Conservation (phyloP, 1,140 invertebrate species). For the Argopecten irradians region DNA sequence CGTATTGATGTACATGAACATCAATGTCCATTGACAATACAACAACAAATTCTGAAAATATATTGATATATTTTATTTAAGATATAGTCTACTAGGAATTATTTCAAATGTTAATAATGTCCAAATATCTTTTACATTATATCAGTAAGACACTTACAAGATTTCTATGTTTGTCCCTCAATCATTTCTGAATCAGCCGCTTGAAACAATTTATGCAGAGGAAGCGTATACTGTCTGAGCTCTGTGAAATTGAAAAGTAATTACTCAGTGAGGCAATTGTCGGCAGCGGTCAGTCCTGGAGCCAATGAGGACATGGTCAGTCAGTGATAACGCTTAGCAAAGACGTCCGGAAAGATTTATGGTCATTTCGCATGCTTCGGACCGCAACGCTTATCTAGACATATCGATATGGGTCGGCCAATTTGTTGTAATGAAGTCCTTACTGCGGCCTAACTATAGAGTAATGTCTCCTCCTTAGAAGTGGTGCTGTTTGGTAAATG, state of each 20-base stretch:
- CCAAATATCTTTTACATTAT: too few species aligned
- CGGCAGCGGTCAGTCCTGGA: not conserved
- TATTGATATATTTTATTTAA: too few species aligned
- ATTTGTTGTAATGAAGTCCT: conserved; percentile 17
- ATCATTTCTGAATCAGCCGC: not conserved
- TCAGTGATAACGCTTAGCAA: not conserved
- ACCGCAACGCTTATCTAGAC: conserved; percentile 4
- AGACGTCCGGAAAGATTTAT: conserved; percentile 15
- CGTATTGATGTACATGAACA: too few species aligned
- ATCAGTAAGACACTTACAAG: too few species aligned
- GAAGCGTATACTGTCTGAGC: not conserved
- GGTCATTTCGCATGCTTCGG: conserved; percentile 5
- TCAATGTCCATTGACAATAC: too few species aligned
- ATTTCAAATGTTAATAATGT: too few species aligned
- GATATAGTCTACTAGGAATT: too few species aligned
- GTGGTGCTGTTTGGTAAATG: not conserved
- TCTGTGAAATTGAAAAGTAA: conserved; percentile 18
- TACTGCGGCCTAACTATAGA: not conserved
- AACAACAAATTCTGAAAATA: too few species aligned
- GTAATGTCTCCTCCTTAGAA: not conserved
- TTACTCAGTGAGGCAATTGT: not conserved
- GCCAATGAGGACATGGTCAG: conserved; percentile 5
- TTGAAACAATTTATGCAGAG: not conserved
- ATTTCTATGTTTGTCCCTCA: too few species aligned
- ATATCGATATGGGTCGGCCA: not conserved